These are phyloP conservation scores for Macrostomum lignano DNA, from an alignment of 1,140 invertebrate genomes.

Conservation along the genomic window DNA sequence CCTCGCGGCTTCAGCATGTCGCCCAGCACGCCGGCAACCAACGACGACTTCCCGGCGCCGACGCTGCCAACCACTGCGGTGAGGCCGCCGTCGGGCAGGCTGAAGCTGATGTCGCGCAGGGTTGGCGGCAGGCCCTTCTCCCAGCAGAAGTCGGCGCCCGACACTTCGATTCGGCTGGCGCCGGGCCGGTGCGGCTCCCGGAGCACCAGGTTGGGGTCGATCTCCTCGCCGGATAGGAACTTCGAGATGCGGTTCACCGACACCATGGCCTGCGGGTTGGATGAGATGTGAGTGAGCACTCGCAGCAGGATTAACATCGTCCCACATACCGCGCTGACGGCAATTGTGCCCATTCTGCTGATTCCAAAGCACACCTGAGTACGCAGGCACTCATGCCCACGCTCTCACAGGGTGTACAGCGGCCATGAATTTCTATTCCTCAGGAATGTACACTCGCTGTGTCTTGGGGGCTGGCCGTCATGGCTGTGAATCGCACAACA, in stretches of 20 bases:
- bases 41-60: slow-evolving; percentile 32
- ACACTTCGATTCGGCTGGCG: too few species aligned
- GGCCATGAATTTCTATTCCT: too few species aligned
- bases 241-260: slow-evolving; percentile 17
- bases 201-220: slow-evolving; percentile 13
- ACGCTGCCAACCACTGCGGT: slow-evolving; percentile 30
- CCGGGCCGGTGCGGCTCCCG: slow-evolving; percentile 7
- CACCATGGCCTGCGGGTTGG: slow-evolving; percentile 20
- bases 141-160: too few species aligned
- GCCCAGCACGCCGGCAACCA: slow-evolving; percentile 32
- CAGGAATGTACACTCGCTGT: too few species aligned
- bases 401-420: too few species aligned
- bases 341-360: too few species aligned
- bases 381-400: too few species aligned
- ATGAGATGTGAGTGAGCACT: too few species aligned
- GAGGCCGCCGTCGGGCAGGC: slow-evolving; percentile 12
- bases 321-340: slow-evolving; percentile 90
- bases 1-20: slow-evolving; percentile 19
- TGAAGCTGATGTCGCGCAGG: slow-evolving; percentile 12
- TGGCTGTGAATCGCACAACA: too few species aligned
- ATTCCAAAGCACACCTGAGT: slow-evolving; percentile 75
- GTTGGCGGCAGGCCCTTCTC: too few species aligned
- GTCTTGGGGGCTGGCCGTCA: too few species aligned
- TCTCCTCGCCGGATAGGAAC: slow-evolving; percentile 18
- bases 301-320: too few species aligned